Evolutionary conservation across 2,888 invertebrate species (phyloP), one percentile per base, ranked within the genome.

Genomic region (Pasiphila rectangulata): DNA sequence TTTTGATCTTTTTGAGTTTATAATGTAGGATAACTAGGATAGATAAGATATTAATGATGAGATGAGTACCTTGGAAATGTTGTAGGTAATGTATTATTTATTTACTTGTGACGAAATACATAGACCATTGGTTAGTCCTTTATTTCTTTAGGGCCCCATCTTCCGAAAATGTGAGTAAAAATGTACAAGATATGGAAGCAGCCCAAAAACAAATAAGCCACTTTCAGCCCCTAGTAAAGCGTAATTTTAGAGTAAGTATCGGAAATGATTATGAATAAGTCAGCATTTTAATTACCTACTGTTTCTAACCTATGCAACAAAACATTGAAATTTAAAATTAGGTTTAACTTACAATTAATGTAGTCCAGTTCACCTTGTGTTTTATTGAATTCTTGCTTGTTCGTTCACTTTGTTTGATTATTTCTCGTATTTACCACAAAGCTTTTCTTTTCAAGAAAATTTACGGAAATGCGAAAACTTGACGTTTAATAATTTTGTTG

Each of bases 161-260:
- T 58, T 56, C 55, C 20, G 23, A 32, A 51, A 44, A 35, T 44
- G 37, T 13, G 38, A 24, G 12, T 43, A 57, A 45, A 57, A 51
- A 45, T 43, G 46, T 51, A 56, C 40, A 63, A 56, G 47, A 64
- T 46, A 54, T 54, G 57, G 54, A 59, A 67, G 72, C 74, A 44
- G 32, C 69, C 69, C 61, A 67, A 77, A 65, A 76, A 73, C 75
- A 73, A 86, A 86, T 73, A 86, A 86, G 83, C 84, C 71, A 79
- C 64, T 70, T 67, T 69, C 86, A 86, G 86, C 85, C 84, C 76
- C 78, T 67, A 72, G 79, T 72, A 62, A 85, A 84, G 85, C 84
- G 61, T 69, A 67, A 67, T 57, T 61, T 67, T 69, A 29, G 21
- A 38, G 55, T 67, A 73, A 71, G 63, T 71, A 74, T 72, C 61